Conservation (phyloP, 1,140 invertebrate species). For the Nylanderia fulva region DNA sequence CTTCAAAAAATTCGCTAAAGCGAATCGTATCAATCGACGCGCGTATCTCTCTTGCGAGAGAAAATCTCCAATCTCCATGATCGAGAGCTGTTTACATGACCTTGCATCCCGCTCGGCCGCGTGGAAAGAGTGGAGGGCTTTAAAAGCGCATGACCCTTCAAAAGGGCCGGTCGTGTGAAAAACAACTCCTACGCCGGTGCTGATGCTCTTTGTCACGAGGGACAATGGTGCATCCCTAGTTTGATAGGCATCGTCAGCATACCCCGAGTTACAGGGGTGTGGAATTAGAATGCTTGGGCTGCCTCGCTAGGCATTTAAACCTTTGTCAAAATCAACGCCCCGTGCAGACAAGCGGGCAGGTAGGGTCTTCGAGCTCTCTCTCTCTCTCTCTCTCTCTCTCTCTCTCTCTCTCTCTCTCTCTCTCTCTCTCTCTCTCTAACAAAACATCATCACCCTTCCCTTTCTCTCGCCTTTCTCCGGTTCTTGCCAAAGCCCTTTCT, state of each 20-base stretch:
- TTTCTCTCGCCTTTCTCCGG: constrained; percentile 6
- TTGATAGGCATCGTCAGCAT: constrained; percentile 71
- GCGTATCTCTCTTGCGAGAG: neutral
- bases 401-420: neutral
- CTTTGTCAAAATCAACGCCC: constrained; percentile 74
- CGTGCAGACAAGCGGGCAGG: constrained; percentile 19
- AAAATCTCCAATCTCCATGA: neutral
- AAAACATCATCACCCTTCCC: constrained; percentile 49
- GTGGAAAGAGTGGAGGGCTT: constrained; percentile 38
- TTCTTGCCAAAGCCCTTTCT: neutral
- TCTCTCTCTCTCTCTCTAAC: constrained; percentile 7
- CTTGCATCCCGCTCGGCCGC: constrained; percentile 35
- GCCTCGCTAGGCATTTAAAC: constrained; percentile 76
- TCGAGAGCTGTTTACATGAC: constrained; percentile 47
- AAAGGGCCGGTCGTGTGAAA: constrained; percentile 51
- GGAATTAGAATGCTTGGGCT: constrained; percentile 71
- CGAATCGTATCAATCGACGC: neutral
- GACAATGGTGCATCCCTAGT: constrained; percentile 51
- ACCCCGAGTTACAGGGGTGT: constrained; percentile 60
- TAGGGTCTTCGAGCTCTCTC: constrained; percentile 20
- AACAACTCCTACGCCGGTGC: constrained; percentile 48
- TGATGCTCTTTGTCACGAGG: constrained; percentile 24
- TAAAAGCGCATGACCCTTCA: constrained; percentile 52
- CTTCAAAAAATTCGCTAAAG: neutral
- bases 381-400: neutral